phyloP scores from a whole-genome alignment of 1,140 invertebrate genomes.

The Hylaeus anthracinus region DNA sequence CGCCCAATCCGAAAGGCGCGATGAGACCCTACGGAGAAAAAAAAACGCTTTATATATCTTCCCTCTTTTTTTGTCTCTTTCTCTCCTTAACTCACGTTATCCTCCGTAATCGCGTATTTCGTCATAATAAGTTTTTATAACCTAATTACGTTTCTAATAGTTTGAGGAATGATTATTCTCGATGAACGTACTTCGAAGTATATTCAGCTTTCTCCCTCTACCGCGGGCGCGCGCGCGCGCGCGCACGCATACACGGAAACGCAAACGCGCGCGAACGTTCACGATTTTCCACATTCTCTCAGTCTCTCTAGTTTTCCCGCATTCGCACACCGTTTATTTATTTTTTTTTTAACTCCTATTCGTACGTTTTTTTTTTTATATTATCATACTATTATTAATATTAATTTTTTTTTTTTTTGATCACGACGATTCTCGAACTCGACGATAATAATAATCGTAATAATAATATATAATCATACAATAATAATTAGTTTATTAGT shows the following conservation, averaged over 20 bases:
- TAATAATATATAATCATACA: constrained; percentile 77
- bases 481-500: constrained; percentile 78
- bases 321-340: constrained; percentile 12
- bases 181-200: constrained; percentile 61
- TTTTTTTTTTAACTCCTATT: constrained; percentile 16
- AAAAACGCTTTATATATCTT: constrained; percentile 27
- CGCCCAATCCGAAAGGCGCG: constrained; percentile 47
- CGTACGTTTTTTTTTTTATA: constrained; percentile 5
- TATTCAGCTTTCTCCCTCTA: constrained; percentile 37
- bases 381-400: no score
- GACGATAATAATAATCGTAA: constrained; percentile 77
- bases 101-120: constrained; percentile 53
- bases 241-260: background rate
- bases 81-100: constrained; percentile 42
- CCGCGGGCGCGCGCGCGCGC: constrained; percentile 1
- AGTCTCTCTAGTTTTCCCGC: constrained; percentile 43
- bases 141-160: constrained; percentile 78
- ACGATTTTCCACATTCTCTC: constrained; percentile 13
- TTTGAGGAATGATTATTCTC: constrained; percentile 76
- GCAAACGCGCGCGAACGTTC: background rate
- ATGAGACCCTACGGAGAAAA: constrained; percentile 43
- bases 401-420: constrained; percentile 63
- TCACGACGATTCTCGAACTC: constrained; percentile 79
- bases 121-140: constrained; percentile 60
- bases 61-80: constrained; percentile 41